Conservation (phyloP, 2,888 invertebrate genomes). For the Drosophila percnosoma region DNA sequence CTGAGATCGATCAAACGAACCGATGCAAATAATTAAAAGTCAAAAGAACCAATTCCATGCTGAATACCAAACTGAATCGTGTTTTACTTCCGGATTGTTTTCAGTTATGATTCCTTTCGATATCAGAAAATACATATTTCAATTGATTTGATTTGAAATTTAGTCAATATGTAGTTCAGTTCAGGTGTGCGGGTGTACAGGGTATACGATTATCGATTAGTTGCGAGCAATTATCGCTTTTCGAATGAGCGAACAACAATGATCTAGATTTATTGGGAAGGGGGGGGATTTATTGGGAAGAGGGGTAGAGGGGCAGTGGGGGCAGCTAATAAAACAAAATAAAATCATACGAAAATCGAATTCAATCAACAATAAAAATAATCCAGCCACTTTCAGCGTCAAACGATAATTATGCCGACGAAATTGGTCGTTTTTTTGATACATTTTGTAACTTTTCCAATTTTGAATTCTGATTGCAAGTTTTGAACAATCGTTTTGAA, state of each 20-base stretch:
- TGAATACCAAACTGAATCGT: background rate
- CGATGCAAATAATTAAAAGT: background rate
- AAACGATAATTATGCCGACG: slow-evolving; percentile 26
- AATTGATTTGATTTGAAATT: background rate
- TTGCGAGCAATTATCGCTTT: slow-evolving; percentile 53
- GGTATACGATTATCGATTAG: slow-evolving; percentile 60
- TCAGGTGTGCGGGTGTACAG: background rate
- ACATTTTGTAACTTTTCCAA: background rate
- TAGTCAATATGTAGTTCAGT: accelerated
- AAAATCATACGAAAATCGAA: slow-evolving; percentile 20
- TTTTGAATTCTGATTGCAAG: slow-evolving; percentile 37
- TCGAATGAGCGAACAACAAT: slow-evolving; percentile 34
- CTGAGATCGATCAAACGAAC: background rate
- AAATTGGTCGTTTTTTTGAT: background rate
- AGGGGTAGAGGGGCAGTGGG: background rate
- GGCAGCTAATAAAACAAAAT: slow-evolving; percentile 7
- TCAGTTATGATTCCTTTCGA: too few relatives aligned
- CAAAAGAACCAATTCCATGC: background rate
- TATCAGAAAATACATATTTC: background rate
- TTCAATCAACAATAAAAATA: slow-evolving; percentile 28
- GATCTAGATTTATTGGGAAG: slow-evolving; percentile 9
- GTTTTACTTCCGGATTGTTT: background rate
- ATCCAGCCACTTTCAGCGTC: slow-evolving; percentile 21
- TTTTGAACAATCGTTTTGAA: slow-evolving; percentile 7
- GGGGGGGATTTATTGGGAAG: too few relatives aligned